Evolutionary conservation across 2,888 invertebrate species (phyloP).

Genomic region (Melanostoma mellinum): DNA sequence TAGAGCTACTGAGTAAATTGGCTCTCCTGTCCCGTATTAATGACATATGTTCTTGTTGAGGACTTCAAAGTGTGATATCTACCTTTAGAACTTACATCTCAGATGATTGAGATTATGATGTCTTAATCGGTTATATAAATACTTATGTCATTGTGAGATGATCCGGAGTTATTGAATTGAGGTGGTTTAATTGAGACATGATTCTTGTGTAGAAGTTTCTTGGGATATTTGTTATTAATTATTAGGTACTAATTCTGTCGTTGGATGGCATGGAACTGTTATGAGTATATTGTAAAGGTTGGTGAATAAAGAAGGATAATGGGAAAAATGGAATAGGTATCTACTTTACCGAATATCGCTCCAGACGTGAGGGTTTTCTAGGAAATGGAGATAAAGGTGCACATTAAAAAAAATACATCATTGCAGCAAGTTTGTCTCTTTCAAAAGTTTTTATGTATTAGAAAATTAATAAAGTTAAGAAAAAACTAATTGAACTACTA

Average conservation of each 20-base stretch:
- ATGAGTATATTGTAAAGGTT: no score
- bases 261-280: not conserved
- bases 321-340: no score
- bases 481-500: no score
- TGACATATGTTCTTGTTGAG: slow-evolving; percentile 66
- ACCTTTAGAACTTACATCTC: slow-evolving; percentile 43
- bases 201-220: slow-evolving; percentile 45
- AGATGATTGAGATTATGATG: slow-evolving; percentile 70
- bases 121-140: slow-evolving; percentile 65
- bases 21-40: slow-evolving; percentile 63
- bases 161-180: slow-evolving; percentile 43
- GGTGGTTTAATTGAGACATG: slow-evolving; percentile 44
- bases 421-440: no score
- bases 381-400: no score
- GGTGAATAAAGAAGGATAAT: no score
- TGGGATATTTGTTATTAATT: slow-evolving; percentile 27
- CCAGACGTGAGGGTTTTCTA: no score
- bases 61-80: slow-evolving; percentile 51
- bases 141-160: slow-evolving; percentile 53
- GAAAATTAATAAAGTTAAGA: no score
- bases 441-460: no score
- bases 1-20: slow-evolving; percentile 63
- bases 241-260: slow-evolving; percentile 33
- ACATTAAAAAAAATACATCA: no score
- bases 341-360: no score